Evolutionary conservation across 2,888 invertebrate species (phyloP), one percentile per base, ranked within the genome.

Genomic region (Macrophya annulata): DNA sequence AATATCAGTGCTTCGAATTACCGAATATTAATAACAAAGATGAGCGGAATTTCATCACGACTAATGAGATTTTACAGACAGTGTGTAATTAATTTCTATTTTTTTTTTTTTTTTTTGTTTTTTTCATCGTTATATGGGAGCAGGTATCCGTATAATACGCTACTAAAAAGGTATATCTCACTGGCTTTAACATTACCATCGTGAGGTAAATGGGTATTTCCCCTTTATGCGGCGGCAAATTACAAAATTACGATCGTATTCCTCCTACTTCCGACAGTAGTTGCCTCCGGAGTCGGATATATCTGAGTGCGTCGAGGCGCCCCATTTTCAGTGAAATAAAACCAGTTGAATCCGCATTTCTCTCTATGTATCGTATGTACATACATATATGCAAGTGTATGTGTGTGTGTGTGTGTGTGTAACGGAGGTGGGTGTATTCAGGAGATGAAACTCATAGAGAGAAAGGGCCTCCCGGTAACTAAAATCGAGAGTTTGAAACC

Each of bases 201-300:
- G 31, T 15, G 77, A 77, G 55, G 17, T 37, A n/a, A 77, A 77
- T 77, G 77, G 77, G 31, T 9, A 21, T 55, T 77, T 77, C 77
- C 77, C 55, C 77, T 77, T 51, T 55, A 55, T 43, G 77, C 77
- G 77, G 31, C 43, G 77, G 77, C 77, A 77, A 77, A 77, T 77
- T 77, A 77, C 77, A 77, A 77, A 77, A 77, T 51, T 77, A 77
- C 77, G 48, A 74, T 74, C 40, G 72, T 45, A 74, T 74, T 74
- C 43, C 72, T 74, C 45, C 45, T 25, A 74, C 72, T 74, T 74
- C 72, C 72, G 40, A 74, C 72, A 74, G 68, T 21, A 15, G 68
- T 15, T 25, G 68, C 25, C 25, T 31, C 68, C 25, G 31, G 68
- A 68, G 31, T 4, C 37, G 37, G 31, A 68, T 68, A 68, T 68